Evolutionary conservation across 1,140 invertebrate species (phyloP).

Genomic region (Philopotamus ludificatus): DNA sequence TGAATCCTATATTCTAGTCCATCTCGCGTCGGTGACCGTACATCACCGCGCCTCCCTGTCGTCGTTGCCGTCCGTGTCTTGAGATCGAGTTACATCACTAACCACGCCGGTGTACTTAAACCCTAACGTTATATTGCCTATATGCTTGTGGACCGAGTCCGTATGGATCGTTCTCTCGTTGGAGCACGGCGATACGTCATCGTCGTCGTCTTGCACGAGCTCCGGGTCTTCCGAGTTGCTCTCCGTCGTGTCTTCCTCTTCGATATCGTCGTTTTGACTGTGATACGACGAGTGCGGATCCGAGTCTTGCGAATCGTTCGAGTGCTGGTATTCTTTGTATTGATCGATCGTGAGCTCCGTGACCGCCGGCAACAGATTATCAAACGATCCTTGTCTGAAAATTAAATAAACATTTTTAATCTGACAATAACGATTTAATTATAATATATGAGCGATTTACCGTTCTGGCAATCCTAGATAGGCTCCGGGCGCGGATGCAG

Average conservation of each 20-base stretch:
- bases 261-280: conserved; percentile 16
- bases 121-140: conserved; percentile 20
- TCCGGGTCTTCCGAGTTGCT: conserved; percentile 28
- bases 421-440: background rate
- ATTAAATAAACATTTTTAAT: conserved; percentile 7
- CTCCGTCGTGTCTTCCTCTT: conserved; percentile 19
- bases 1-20: background rate
- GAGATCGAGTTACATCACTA: conserved; percentile 34
- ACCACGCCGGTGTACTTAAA: conserved; percentile 34
- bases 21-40: conserved; percentile 1
- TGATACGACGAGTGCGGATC: conserved; percentile 20
- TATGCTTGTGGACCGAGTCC: conserved; percentile 4
- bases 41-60: conserved; percentile 39
- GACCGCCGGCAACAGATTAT: conserved; percentile 33
- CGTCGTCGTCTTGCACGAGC: conserved; percentile 30
- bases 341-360: conserved; percentile 29
- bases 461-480: conserved; percentile 49
- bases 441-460: conserved; percentile 28
- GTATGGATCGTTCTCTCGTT: conserved; percentile 4
- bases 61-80: conserved; percentile 27
- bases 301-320: conserved; percentile 17
- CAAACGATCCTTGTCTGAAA: conserved; percentile 39
- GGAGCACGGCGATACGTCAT: background rate
- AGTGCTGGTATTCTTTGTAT: background rate
- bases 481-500: conserved; percentile 51